Evolutionary conservation across 1,140 invertebrate genomes (phyloP).

Genomic region (Zaprionus camerounensis): DNA sequence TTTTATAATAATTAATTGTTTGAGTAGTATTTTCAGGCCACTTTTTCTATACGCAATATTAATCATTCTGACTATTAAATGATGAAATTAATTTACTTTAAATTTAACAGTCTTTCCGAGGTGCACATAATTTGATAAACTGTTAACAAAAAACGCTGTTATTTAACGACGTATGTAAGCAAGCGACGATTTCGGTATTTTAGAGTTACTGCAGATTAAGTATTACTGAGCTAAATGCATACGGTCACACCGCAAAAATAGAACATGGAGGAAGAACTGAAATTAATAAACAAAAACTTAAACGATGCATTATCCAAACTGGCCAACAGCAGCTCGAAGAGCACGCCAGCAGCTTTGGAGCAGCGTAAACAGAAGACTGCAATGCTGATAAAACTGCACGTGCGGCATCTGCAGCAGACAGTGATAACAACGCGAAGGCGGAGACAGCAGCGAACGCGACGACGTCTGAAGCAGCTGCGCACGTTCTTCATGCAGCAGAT

Average conservation of each 20-base stretch:
- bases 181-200: background rate
- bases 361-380: slow-evolving; percentile 47
- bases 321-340: background rate
- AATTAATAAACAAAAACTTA: slow-evolving; percentile 52
- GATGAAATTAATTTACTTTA: background rate
- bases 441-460: slow-evolving; percentile 48
- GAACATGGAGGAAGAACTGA: slow-evolving; percentile 59
- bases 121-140: background rate
- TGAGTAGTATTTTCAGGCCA: too few species aligned
- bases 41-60: too few species aligned
- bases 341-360: slow-evolving; percentile 1
- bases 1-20: too few species aligned
- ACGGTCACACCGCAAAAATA: slow-evolving; percentile 2
- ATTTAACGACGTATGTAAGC: background rate
- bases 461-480: slow-evolving; percentile 48
- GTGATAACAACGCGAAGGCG: slow-evolving; percentile 56
- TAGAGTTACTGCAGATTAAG: background rate
- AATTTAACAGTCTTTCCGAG: background rate
- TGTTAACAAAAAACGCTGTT: background rate
- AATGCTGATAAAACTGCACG: slow-evolving; percentile 50
- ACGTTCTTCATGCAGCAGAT: slow-evolving; percentile 67
- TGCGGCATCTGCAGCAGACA: slow-evolving; percentile 52
- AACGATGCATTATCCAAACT: slow-evolving; percentile 42
- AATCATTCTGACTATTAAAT: too few species aligned
- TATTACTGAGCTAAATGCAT: background rate